Evolutionary conservation across 2,113 vertebrate species (phyloP).

Genomic region (Salvelinus sp.): DNA sequence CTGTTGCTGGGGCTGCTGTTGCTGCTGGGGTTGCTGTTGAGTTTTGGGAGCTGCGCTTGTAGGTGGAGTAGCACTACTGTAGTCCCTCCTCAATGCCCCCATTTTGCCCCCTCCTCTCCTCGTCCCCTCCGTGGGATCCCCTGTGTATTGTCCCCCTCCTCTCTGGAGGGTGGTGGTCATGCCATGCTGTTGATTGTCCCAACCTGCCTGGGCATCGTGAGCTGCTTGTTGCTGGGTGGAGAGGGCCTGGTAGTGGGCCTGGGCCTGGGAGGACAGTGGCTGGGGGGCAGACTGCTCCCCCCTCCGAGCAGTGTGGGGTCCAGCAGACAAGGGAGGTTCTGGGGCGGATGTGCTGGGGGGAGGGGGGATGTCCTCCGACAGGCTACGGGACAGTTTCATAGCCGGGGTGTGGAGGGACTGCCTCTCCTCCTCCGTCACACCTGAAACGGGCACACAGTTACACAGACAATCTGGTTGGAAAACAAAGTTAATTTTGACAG

Average conservation of each 20-base stretch:
- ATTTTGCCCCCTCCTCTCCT: slow-evolving; percentile 74
- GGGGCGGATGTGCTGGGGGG: slow-evolving; percentile 88
- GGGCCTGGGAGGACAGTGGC: slow-evolving; percentile 63
- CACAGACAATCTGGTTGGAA: background rate
- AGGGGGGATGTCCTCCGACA: slow-evolving; percentile 86
- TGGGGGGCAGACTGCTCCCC: slow-evolving; percentile 64
- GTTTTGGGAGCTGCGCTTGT: slow-evolving; percentile 68
- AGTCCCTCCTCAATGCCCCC: slow-evolving; percentile 74
- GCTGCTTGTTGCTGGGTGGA: slow-evolving; percentile 65
- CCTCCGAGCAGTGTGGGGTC: slow-evolving; percentile 70
- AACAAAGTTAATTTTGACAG: background rate
- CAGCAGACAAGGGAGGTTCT: slow-evolving; percentile 84
- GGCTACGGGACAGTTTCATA: slow-evolving; percentile 88
- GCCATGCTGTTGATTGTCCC: slow-evolving; percentile 63
- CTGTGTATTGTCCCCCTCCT: slow-evolving; percentile 44
- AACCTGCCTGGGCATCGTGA: slow-evolving; percentile 52
- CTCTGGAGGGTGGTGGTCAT: slow-evolving; percentile 66
- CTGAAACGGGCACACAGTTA: slow-evolving; percentile 56
- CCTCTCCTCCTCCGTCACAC: slow-evolving; percentile 85
- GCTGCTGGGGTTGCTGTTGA: slow-evolving; percentile 44
- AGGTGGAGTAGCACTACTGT: slow-evolving; percentile 75
- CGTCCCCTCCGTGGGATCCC: slow-evolving; percentile 49
- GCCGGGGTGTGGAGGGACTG: slow-evolving; percentile 84
- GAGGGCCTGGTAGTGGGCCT: slow-evolving; percentile 54
- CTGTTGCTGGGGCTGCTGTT: background rate